A percentile compares a stretch with the other conserved stretches of the same genome.
Conservation (phyloP, 2,113 vertebrate species). For the Tringa solitaria region DNA sequence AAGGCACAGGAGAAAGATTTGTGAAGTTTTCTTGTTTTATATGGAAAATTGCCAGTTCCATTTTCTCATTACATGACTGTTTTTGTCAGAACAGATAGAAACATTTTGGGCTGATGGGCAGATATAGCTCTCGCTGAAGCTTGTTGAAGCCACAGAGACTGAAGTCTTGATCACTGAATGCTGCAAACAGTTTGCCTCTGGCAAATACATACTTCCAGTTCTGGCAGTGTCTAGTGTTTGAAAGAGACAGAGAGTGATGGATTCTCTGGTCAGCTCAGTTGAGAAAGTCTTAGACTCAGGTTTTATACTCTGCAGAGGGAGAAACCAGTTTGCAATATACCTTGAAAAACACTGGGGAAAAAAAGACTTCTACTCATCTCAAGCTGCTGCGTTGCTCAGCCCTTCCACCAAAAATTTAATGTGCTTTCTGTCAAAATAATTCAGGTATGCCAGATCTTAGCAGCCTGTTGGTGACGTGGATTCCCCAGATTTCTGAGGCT, state of each 20-base stretch:
- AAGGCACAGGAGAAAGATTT: background rate
- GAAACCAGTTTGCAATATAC: background rate
- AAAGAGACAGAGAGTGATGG: conserved; percentile 4
- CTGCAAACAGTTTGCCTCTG: conserved; percentile 50
- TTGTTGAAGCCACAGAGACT: conserved; percentile 59
- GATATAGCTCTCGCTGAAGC: conserved; percentile 54
- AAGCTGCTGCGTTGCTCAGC: background rate
- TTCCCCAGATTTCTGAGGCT: background rate
- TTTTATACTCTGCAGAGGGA: background rate
- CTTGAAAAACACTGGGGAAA: background rate
- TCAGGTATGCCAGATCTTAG: background rate
- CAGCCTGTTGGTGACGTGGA: background rate
- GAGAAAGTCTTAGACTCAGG: background rate
- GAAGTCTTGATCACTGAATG: conserved; percentile 37
- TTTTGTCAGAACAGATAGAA: conserved; percentile 61
- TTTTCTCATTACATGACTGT: conserved; percentile 48
- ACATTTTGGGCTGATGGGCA: conserved; percentile 48
- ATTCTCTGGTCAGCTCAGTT: conserved; percentile 28
- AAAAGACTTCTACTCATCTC: background rate
- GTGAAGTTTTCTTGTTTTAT: background rate
- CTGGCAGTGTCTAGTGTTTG: conserved; percentile 33
- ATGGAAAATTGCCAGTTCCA: conserved; percentile 42
- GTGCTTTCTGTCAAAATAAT: background rate
- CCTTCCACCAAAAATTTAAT: background rate
- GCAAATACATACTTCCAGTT: conserved; percentile 38